These are phyloP conservation scores for Leptura quadrifasciata DNA, from an alignment of 2,888 invertebrate genomes.

Conservation along the genomic window DNA sequence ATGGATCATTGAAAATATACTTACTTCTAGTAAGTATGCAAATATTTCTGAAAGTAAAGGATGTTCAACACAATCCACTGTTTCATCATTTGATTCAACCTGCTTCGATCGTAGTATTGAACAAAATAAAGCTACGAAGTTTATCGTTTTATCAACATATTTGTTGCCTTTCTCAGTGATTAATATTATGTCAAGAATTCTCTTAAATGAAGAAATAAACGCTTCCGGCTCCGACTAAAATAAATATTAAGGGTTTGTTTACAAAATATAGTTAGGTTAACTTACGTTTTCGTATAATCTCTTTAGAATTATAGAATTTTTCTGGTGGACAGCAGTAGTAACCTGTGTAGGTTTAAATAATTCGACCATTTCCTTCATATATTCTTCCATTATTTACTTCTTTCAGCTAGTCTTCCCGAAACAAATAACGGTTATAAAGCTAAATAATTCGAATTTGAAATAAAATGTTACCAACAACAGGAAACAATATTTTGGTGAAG, in stretches of 20 bases:
- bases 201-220: slow-evolving; percentile 40
- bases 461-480: not conserved
- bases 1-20: slow-evolving; percentile 54
- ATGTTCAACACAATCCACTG: slow-evolving; percentile 65
- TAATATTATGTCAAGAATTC: slow-evolving; percentile 40
- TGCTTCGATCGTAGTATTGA: slow-evolving; percentile 42
- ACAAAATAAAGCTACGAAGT: slow-evolving; percentile 53
- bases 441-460: not conserved
- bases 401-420: not conserved
- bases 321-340: slow-evolving; percentile 80
- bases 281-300: slow-evolving; percentile 80
- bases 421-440: too few relatives aligned
- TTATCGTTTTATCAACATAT: slow-evolving; percentile 39
- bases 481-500: not conserved
- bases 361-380: slow-evolving; percentile 75
- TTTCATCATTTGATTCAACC: slow-evolving; percentile 69
- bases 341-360: slow-evolving; percentile 76
- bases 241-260: slow-evolving; percentile 43
- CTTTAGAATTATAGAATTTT: slow-evolving; percentile 78
- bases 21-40: slow-evolving; percentile 79
- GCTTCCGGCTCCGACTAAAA: slow-evolving; percentile 38
- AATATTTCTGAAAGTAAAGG: slow-evolving; percentile 78
- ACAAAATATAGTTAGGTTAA: slow-evolving; percentile 38
- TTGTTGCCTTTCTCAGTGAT: slow-evolving; percentile 32
- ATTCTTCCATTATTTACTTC: slow-evolving; percentile 4